These are phyloP conservation scores for Battus philenor DNA, from an alignment of 1,140 invertebrate species.

Conservation along the genomic window DNA sequence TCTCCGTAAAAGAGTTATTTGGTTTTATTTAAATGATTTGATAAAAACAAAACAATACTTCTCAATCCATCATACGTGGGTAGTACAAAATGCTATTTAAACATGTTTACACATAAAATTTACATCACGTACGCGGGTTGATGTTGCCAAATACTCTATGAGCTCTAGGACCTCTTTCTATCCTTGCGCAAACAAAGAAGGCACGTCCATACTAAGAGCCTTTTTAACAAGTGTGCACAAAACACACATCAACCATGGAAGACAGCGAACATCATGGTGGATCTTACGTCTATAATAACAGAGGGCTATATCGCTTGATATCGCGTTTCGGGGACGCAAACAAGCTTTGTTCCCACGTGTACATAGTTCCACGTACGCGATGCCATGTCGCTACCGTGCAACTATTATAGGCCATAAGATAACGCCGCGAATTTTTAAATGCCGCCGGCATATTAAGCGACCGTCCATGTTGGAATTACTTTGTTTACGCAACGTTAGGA, in stretches of 20 bases:
- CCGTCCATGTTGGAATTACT: conserved; percentile 21
- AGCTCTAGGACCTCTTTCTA: conserved; percentile 12
- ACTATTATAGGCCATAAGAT: conserved; percentile 32
- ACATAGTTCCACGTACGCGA: conserved; percentile 42
- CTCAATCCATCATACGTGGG: too few relatives aligned
- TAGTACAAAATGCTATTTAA: too few relatives aligned
- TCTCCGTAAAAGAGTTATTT: too few relatives aligned
- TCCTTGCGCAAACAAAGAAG: conserved; percentile 16
- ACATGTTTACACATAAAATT: conserved; percentile 14
- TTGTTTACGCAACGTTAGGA: conserved; percentile 17
- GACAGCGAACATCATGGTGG: neutral
- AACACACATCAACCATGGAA: neutral
- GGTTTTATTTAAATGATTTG: too few relatives aligned
- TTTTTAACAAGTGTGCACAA: conserved; percentile 1
- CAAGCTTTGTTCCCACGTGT: conserved; percentile 8
- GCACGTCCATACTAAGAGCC: conserved; percentile 14
- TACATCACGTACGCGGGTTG: conserved; percentile 10
- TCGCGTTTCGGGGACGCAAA: neutral
- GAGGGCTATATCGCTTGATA: neutral
- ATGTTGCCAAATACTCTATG: conserved; percentile 12
- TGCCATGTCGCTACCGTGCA: conserved; percentile 35
- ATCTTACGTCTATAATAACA: neutral
- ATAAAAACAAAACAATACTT: too few relatives aligned
- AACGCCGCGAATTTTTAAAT: conserved; percentile 35
- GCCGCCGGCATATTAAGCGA: conserved; percentile 26